Evolutionary conservation across 2,888 invertebrate species (phyloP).

Genomic region (Drymonia ruficornis): DNA sequence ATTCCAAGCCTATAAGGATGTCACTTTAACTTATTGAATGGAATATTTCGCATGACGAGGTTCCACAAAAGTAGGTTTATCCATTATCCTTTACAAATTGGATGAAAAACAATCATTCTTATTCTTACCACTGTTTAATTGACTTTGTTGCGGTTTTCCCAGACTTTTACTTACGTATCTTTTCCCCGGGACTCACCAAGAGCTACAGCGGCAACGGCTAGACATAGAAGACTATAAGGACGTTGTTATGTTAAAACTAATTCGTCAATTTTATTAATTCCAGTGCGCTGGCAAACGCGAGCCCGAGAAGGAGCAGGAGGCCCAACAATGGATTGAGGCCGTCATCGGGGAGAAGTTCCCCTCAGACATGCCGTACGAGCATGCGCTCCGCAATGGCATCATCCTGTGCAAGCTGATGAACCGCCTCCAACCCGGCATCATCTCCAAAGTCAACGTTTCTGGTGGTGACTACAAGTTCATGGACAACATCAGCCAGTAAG

Average conservation of each 20-base stretch:
- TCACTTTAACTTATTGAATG: too few species aligned
- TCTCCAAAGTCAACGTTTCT: conserved; percentile 92
- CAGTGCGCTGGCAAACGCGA: conserved; percentile 93
- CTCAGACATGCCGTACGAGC: conserved; percentile 88
- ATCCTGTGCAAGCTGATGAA: conserved; percentile 96
- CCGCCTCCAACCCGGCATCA: conserved; percentile 92
- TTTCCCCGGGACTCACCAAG: too few species aligned
- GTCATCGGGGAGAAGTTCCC: conserved; percentile 92
- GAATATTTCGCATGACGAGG: too few species aligned
- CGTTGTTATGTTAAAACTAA: not conserved
- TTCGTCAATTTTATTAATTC: conserved; percentile 38
- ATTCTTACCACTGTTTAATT: too few species aligned
- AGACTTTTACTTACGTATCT: too few species aligned
- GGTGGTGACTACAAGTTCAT: conserved; percentile 98
- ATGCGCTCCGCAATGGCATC: conserved; percentile 92
- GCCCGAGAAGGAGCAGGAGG: conserved; percentile 91
- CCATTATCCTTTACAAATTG: too few species aligned
- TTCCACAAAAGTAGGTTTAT: too few species aligned
- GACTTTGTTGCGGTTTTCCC: too few species aligned
- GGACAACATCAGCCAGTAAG: conserved; percentile 97
- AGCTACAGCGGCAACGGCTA: too few species aligned
- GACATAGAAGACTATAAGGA: too few species aligned
- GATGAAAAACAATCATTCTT: too few species aligned
- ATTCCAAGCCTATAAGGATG: not conserved
- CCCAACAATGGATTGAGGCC: conserved; percentile 93